phyloP scores from a whole-genome alignment of 2,888 invertebrate species.

The Chloroclystis v-ata region DNA sequence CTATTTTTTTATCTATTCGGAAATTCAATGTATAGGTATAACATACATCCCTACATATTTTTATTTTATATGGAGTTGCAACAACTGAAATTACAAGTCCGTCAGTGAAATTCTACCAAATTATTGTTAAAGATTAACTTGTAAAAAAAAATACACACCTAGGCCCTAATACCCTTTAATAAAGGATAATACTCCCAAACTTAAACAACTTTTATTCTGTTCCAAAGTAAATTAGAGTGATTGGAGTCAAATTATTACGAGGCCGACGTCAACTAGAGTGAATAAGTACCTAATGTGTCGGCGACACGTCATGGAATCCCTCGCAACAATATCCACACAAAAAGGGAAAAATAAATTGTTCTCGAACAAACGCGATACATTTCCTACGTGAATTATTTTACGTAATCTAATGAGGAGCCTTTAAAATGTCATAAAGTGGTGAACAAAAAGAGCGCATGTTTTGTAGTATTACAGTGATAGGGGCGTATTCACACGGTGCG shows the following conservation, averaged over 20 bases:
- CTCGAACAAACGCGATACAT: conserved; percentile 52
- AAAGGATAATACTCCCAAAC: conserved; percentile 41
- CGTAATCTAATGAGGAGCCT: conserved; percentile 68
- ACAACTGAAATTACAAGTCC: no score
- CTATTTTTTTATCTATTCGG: no score
- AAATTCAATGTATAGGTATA: no score
- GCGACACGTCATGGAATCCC: conserved; percentile 58
- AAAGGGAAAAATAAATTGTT: conserved; percentile 67
- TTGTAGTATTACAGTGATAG: conserved; percentile 57
- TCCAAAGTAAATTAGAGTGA: conserved; percentile 44
- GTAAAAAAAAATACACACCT: no score
- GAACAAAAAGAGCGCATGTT: conserved; percentile 54
- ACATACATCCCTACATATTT: no score
- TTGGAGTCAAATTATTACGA: conserved; percentile 52
- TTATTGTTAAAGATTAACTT: no score
- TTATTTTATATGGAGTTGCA: no score
- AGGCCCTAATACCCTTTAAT: conserved; percentile 33
- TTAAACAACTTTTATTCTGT: conserved; percentile 49
- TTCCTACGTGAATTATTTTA: conserved; percentile 53
- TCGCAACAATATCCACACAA: conserved; percentile 59
- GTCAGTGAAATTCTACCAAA: no score
- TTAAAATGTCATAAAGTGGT: conserved; percentile 72
- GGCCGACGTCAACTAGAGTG: conserved; percentile 47
- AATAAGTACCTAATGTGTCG: conserved; percentile 62
- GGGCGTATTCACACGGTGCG: conserved; percentile 69